phyloP scores from a whole-genome alignment of 1,140 invertebrate species.

The Bombus sylvicola region DNA sequence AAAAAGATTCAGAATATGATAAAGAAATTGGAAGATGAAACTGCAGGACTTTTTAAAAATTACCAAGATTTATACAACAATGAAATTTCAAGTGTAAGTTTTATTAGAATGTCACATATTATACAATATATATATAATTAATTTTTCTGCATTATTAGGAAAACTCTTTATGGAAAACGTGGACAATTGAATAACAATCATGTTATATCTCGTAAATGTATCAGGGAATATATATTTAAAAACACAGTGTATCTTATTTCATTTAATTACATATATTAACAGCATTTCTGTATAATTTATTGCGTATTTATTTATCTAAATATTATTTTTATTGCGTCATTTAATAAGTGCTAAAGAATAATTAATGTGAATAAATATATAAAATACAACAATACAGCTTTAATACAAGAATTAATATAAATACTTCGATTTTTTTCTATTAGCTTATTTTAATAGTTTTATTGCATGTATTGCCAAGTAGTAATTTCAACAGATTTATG shows the following conservation, averaged over 20 bases:
- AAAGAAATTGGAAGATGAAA: conserved; percentile 46
- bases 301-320: conserved; percentile 21
- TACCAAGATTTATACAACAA: conserved; percentile 52
- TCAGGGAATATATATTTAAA: conserved; percentile 8
- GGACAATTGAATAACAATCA: neutral
- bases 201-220: neutral
- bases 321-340: conserved; percentile 31
- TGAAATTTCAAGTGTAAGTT: conserved; percentile 57
- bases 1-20: conserved; percentile 34
- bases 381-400: conserved; percentile 18
- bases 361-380: conserved; percentile 36
- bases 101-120: neutral
- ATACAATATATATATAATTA: neutral
- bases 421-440: conserved; percentile 4
- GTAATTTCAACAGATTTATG: conserved; percentile 2
- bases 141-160: conserved; percentile 52
- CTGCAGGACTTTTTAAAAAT: conserved; percentile 4
- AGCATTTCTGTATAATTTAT: conserved; percentile 19
- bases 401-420: conserved; percentile 38
- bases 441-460: conserved; percentile 18
- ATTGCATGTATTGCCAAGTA: conserved; percentile 17
- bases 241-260: neutral
- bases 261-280: conserved; percentile 37
- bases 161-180: conserved; percentile 21
- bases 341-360: conserved; percentile 27